Evolutionary conservation across 2,113 vertebrate species (phyloP).

Genomic region (Caranx ignobilis): DNA sequence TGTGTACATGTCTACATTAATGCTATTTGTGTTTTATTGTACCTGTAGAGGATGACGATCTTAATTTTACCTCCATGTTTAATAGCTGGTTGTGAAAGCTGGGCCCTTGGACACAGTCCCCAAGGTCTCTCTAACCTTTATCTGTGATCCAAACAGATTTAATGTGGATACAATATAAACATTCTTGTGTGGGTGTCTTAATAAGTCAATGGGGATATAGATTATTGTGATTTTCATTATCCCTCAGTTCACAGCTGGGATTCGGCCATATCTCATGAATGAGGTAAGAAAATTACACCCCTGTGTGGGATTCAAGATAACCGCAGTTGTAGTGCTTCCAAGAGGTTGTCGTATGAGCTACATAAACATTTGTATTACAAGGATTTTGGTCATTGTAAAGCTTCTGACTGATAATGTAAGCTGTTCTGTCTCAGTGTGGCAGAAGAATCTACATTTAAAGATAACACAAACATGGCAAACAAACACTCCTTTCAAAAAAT

Average conservation of each 20-base stretch:
- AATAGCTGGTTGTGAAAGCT: constrained; percentile 37
- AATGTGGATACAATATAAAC: constrained; percentile 61
- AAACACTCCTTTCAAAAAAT: constrained; percentile 49
- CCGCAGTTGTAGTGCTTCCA: constrained; percentile 36
- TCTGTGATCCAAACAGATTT: constrained; percentile 47
- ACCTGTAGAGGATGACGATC: constrained; percentile 47
- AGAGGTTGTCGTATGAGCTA: constrained; percentile 6
- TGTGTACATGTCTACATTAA: constrained; percentile 19
- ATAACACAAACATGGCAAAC: constrained; percentile 54
- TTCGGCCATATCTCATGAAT: constrained; percentile 60
- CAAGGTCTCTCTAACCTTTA: constrained; percentile 52
- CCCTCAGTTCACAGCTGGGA: constrained; percentile 48
- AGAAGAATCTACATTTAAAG: constrained; percentile 50
- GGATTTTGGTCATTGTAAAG: constrained; percentile 51
- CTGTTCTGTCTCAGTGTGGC: constrained; percentile 44
- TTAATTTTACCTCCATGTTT: constrained; percentile 48
- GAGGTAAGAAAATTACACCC: constrained; percentile 70
- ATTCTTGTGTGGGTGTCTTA: constrained; percentile 56
- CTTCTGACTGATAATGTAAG: constrained; percentile 42
- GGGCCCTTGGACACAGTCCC: constrained; percentile 37
- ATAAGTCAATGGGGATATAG: constrained; percentile 62
- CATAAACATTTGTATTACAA: constrained; percentile 59
- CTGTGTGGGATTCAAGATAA: constrained; percentile 58
- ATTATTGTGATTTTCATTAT: constrained; percentile 70
- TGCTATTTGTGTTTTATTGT: constrained; percentile 25